Percentiles rank a stretch among this genome's conserved stretches.
phyloP scores from a whole-genome alignment of 2,113 vertebrate genomes.

The Thalassoma bifasciatum region DNA sequence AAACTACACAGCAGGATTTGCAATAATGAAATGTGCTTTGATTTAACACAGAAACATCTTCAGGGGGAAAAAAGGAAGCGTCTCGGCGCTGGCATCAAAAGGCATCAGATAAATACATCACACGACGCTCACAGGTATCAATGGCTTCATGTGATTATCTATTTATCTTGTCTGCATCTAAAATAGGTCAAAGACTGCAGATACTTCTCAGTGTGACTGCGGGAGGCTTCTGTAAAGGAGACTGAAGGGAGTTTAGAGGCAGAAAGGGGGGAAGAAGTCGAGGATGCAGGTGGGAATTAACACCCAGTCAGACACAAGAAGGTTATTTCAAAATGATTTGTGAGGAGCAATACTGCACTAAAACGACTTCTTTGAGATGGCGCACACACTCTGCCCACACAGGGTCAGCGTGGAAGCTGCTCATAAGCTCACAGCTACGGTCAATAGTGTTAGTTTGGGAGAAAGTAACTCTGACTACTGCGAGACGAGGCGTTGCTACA shows the following conservation, averaged over 20 bases:
- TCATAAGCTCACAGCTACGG: not conserved
- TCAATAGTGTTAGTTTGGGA: not conserved
- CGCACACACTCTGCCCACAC: not conserved
- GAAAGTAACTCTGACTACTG: not conserved
- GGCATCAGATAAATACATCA: conserved; percentile 18
- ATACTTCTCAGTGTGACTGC: not conserved
- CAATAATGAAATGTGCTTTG: conserved; percentile 38
- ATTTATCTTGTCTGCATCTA: conserved; percentile 25
- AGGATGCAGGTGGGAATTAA: not conserved
- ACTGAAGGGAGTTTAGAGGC: not conserved
- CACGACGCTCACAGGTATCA: not conserved
- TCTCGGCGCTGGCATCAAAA: conserved; percentile 39
- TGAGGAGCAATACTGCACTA: not conserved
- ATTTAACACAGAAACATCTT: conserved; percentile 43
- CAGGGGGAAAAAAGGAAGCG: not conserved
- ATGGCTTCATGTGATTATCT: conserved; percentile 9
- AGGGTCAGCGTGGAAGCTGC: not conserved
- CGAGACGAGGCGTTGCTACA: not conserved
- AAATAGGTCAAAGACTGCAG: conserved; percentile 49
- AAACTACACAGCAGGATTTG: conserved; percentile 7
- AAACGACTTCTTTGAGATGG: not conserved
- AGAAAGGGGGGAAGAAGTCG: no score
- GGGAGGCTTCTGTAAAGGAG: not conserved
- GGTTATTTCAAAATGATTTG: not conserved
- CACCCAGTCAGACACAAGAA: no score